These are phyloP conservation scores for Anas bahamensis DNA, from an alignment of 2,797 vertebrate genomes.

Conservation along the genomic window DNA sequence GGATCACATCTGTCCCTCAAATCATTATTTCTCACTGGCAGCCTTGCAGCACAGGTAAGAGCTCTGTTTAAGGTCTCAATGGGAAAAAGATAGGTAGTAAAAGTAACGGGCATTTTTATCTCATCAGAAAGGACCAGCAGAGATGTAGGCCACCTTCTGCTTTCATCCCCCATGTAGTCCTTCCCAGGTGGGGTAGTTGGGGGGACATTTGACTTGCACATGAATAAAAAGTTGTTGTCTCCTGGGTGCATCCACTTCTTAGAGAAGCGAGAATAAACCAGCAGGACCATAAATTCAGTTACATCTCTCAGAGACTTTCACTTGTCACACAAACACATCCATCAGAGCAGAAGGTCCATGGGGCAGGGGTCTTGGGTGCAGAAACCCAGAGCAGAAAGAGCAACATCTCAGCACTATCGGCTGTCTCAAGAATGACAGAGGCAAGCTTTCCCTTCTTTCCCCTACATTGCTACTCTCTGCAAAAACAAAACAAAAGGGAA, in stretches of 20 bases:
- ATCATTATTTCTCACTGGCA: background rate
- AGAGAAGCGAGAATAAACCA: background rate
- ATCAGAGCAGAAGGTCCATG: background rate
- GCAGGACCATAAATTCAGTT: background rate
- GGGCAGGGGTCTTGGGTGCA: background rate
- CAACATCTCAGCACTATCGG: background rate
- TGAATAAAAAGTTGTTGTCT: background rate
- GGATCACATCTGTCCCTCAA: background rate
- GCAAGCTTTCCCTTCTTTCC: background rate
- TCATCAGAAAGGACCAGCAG: background rate
- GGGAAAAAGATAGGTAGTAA: background rate
- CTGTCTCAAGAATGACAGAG: background rate
- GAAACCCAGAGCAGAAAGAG: background rate
- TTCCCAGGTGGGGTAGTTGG: background rate
- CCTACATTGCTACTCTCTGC: background rate
- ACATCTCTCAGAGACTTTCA: background rate
- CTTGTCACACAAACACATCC: background rate
- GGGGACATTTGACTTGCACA: background rate
- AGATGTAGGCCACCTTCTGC: background rate
- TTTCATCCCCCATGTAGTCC: background rate
- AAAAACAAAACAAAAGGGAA: slow-evolving; percentile 1
- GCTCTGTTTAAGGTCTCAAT: background rate
- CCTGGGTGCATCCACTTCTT: background rate
- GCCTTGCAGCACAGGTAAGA: background rate
- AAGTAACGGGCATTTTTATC: background rate